phyloP scores from a whole-genome alignment of 2,113 vertebrate genomes.

The Haemorhous mexicanus region DNA sequence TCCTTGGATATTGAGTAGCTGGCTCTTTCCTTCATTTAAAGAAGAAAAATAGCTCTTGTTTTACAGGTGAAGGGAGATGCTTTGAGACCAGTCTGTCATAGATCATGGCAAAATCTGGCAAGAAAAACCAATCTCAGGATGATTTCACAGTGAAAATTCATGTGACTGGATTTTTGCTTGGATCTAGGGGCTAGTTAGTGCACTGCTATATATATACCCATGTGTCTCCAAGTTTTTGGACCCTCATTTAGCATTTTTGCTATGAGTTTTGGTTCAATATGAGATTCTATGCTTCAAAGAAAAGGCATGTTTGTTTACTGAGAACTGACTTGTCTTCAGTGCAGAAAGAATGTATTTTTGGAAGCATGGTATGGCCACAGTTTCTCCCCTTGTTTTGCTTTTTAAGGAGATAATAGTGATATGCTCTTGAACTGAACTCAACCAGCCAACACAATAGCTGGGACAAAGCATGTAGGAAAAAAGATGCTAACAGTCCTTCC shows the following conservation, averaged over 20 bases:
- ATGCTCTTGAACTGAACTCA: not conserved
- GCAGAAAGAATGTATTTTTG: not conserved
- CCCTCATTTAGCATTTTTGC: constrained; percentile 7
- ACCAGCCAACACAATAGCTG: not conserved
- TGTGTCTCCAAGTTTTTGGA: not conserved
- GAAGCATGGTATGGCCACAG: not conserved
- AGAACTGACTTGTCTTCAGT: not conserved
- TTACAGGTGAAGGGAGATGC: constrained; percentile 12
- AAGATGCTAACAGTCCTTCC: not conserved
- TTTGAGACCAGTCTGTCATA: not conserved
- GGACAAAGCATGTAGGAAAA: not conserved
- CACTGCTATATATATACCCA: not conserved
- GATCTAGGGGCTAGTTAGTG: not conserved
- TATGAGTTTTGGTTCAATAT: not conserved
- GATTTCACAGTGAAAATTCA: constrained; percentile 58
- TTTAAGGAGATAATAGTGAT: not conserved
- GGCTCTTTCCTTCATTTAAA: constrained; percentile 20
- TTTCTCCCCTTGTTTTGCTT: not conserved
- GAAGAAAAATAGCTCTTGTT: constrained; percentile 27
- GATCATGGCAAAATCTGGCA: constrained; percentile 51
- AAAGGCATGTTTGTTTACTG: not conserved
- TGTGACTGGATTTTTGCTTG: constrained; percentile 31
- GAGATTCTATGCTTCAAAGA: not conserved
- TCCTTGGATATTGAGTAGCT: not conserved
- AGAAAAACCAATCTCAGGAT: constrained; percentile 25